Percentiles rank a stretch among this genome's conserved stretches.
Conservation (phyloP, 2,888 invertebrate species). For the Hylaea fasciaria region DNA sequence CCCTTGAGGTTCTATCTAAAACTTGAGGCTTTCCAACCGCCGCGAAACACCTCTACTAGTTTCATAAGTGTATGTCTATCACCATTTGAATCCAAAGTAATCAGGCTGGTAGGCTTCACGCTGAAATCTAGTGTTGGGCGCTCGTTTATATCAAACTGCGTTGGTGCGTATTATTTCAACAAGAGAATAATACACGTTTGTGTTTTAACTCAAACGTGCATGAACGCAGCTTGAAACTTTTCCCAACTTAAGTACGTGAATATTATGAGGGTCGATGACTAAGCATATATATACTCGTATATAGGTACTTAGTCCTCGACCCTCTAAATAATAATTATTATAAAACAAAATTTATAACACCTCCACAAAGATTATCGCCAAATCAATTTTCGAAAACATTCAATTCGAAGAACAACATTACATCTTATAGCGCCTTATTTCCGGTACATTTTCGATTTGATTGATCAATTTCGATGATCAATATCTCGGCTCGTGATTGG, state of each 20-base stretch:
- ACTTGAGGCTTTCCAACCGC: too few species aligned
- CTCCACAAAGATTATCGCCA: slow-evolving; percentile 45
- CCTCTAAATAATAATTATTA: not conserved
- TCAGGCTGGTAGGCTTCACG: slow-evolving; percentile 58
- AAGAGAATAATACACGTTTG: too few species aligned
- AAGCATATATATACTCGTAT: too few species aligned
- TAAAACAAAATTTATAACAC: slow-evolving; percentile 41
- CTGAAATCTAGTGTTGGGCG: slow-evolving; percentile 50
- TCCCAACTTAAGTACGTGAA: too few species aligned
- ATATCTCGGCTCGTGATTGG: slow-evolving; percentile 80
- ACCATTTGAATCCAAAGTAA: slow-evolving; percentile 64
- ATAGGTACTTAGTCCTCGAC: not conserved
- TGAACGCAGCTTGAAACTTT: too few species aligned
- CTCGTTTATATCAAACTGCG: slow-evolving; percentile 6
- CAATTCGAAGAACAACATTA: slow-evolving; percentile 69
- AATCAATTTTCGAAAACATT: slow-evolving; percentile 68
- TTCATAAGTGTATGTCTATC: slow-evolving; percentile 54
- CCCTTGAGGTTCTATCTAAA: too few species aligned
- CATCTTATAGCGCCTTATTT: slow-evolving; percentile 80
- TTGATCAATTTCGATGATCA: slow-evolving; percentile 84
- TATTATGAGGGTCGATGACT: too few species aligned
- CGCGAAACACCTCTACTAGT: slow-evolving; percentile 33
- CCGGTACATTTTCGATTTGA: slow-evolving; percentile 82
- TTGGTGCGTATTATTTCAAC: not conserved
- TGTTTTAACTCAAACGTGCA: too few species aligned